Base-by-base conservation (phyloP, 2,113 vertebrate genomes). In the Onychorhynchus coronatus region DNA sequence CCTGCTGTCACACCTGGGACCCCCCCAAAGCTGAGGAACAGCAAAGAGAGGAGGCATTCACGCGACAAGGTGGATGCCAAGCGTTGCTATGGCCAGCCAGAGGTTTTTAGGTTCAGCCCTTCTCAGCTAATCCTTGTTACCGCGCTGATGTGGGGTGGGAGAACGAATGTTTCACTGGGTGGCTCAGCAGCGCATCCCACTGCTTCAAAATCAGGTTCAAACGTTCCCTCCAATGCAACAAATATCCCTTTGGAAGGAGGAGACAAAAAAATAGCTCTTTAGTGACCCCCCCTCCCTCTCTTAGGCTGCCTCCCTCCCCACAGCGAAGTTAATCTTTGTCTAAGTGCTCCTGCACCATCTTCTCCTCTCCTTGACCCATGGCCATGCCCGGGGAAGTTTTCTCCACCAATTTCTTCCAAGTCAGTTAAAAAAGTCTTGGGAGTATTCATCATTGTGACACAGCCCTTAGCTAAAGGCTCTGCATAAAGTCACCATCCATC, bases 381-480 rank as follows among this genome's bases (percentile, higher is more conserved):
- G 73, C 58, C 46, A 27, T 33, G 28, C 85, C 44, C 18, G 33
- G 49, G 42, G 85, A 39, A 68, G n/a, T 55, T 91, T 52, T 82
- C 85, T 85, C 17, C 70, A 52, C 33, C 71, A 46, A 55, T 89
- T 94, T 75, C n/a, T 91, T 82, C 42, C 8, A 31, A 62, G 35
- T 73, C 56, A 68, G 47, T 72, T 61, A 19, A 58, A 87, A 47
- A 91, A 94, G 12, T 23, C 65, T 5, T 8, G 6, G 61, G 58
- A 93, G 87, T 92, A 79, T 94, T 93, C 79, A 93, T 94, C 93
- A 93, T 61, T 17, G 37, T 96, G 95, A 75, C 94, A 89, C 17
- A 55, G 8, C 53, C 66, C 79, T 73, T 62, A 88, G 92, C 82
- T 49, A n/a, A 11, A 85, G 25, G 55, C 63, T 75, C 59, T 17